Conservation (phyloP, 2,113 vertebrate genomes). For the Uria aalge region DNA sequence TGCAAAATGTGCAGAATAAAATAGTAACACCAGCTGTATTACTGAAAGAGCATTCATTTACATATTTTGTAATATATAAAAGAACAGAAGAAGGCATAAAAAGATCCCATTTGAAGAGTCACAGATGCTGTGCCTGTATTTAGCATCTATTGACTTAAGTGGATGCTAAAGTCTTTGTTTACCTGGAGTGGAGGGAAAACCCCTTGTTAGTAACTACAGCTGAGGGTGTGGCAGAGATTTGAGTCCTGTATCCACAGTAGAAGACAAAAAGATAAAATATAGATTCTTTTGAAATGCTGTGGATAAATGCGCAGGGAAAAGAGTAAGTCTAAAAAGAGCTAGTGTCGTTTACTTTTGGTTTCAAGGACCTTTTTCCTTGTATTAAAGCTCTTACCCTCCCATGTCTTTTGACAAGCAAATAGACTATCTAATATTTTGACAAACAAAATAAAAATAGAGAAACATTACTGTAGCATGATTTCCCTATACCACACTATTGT, state of each 20-base stretch:
- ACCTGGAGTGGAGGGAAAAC: not conserved
- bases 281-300: not conserved
- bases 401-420: not conserved
- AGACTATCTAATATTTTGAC: not conserved
- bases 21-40: not conserved
- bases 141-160: not conserved
- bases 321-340: not conserved
- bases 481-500: not conserved
- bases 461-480: not conserved
- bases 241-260: not conserved
- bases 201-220: not conserved
- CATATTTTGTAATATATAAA: not conserved
- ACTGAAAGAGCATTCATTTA: not conserved
- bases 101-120: not conserved
- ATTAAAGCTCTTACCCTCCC: not conserved
- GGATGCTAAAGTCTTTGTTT: not conserved
- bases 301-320: not conserved
- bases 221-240: not conserved
- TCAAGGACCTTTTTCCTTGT: not conserved
- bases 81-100: not conserved
- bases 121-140: not conserved
- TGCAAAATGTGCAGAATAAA: not conserved
- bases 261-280: not conserved
- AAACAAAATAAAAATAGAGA: not conserved
- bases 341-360: not conserved